These are phyloP conservation scores for Ostrea edulis DNA, from an alignment of 1,140 invertebrate genomes.

Conservation along the genomic window DNA sequence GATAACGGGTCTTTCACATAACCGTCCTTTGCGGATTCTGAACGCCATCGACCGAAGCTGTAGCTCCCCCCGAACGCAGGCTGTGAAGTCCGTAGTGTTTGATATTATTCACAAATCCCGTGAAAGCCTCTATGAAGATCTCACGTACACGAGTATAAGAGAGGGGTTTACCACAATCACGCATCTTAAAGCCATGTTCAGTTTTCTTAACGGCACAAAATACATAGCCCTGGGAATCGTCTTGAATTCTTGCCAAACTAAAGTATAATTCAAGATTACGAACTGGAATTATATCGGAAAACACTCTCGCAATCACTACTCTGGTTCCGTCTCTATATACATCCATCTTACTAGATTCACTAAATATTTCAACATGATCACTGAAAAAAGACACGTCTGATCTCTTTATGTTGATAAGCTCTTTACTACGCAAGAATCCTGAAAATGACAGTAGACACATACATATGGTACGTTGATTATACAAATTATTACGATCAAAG, in stretches of 20 bases:
- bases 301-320: neutral
- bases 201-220: too few species aligned
- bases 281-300: neutral
- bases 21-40: constrained; percentile 37
- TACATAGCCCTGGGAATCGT: neutral
- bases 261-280: neutral
- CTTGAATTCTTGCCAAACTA: too few species aligned
- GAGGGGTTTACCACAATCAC: neutral
- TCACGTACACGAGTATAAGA: too few species aligned
- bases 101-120: too few species aligned
- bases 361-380: neutral
- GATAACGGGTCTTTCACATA: constrained; percentile 46
- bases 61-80: constrained; percentile 36
- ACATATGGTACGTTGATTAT: too few species aligned
- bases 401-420: too few species aligned
- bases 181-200: neutral
- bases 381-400: too few species aligned
- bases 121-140: too few species aligned
- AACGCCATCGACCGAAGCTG: constrained; percentile 28
- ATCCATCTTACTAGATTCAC: constrained; percentile 3
- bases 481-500: neutral
- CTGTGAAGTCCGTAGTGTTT: neutral
- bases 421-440: neutral
- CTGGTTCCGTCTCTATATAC: neutral
- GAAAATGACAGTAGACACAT: neutral